These are phyloP conservation scores for Megaleporinus macrocephalus DNA, from an alignment of 2,113 vertebrate species.

Conservation along the genomic window DNA sequence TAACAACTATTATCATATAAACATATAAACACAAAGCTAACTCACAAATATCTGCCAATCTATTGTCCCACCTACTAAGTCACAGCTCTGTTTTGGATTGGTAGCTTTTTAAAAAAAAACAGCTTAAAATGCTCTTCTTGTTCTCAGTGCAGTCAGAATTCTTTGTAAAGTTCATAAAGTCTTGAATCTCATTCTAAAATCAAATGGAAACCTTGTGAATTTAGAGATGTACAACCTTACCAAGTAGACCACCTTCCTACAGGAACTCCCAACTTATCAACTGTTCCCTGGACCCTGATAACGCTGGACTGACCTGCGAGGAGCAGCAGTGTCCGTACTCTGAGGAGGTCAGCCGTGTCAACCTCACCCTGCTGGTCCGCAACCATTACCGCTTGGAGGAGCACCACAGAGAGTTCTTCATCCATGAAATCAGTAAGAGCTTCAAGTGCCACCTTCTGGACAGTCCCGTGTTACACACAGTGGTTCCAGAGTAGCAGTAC, in stretches of 20 bases:
- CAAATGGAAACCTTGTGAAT: background rate
- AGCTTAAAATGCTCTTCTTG: too few species aligned
- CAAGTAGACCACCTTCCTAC: background rate
- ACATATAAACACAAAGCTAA: too few species aligned
- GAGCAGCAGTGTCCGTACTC: conserved; percentile 57
- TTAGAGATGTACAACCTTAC: background rate
- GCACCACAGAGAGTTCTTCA: conserved; percentile 69
- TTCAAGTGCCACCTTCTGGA: conserved; percentile 12
- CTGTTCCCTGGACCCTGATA: conserved; percentile 66
- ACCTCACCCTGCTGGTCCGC: conserved; percentile 64
- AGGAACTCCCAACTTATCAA: conserved; percentile 58
- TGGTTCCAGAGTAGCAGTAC: too few species aligned
- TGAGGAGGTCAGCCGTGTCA: conserved; percentile 71
- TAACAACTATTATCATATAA: too few species aligned
- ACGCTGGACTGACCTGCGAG: conserved; percentile 64
- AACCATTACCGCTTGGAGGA: conserved; percentile 65
- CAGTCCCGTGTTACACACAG: background rate
- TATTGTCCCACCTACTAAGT: too few species aligned
- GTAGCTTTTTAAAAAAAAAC: too few species aligned
- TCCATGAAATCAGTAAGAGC: conserved; percentile 73
- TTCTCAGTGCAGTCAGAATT: too few species aligned
- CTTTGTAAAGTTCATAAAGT: too few species aligned
- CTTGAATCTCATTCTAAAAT: too few species aligned
- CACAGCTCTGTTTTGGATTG: too few species aligned
- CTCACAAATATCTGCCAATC: too few species aligned